phyloP scores from a whole-genome alignment of 2,113 vertebrate species.

The Spilogale gracilis region DNA sequence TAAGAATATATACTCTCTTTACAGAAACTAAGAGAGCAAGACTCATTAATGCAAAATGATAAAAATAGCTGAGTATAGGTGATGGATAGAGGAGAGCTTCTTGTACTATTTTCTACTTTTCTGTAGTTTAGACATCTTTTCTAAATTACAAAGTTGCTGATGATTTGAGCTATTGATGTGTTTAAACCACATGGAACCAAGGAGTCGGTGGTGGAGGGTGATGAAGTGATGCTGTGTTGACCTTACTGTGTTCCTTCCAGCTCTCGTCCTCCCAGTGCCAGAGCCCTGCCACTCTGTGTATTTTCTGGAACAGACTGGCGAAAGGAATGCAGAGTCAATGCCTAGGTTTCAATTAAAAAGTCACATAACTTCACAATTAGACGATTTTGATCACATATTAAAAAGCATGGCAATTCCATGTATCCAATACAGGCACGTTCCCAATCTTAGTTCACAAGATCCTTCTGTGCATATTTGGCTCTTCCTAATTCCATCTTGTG shows the following conservation, averaged over 20 bases:
- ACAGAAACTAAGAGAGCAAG: background rate
- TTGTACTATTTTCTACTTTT: background rate
- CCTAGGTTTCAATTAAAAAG: background rate
- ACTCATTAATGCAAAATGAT: background rate
- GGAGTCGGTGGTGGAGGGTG: background rate
- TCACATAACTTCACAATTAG: background rate
- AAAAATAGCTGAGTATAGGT: background rate
- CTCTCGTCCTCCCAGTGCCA: rapidly evolving
- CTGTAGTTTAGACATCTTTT: background rate
- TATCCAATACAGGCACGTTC: too few relatives aligned
- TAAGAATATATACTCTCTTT: background rate
- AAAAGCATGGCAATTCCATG: background rate
- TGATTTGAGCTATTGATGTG: background rate
- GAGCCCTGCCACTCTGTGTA: background rate
- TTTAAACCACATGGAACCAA: background rate
- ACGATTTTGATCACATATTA: background rate
- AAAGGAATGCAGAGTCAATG: background rate
- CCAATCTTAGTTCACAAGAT: background rate
- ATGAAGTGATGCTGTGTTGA: rapidly evolving
- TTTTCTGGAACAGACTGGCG: background rate
- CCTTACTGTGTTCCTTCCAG: rapidly evolving
- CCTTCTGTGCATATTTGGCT: background rate
- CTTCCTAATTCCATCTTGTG: background rate
- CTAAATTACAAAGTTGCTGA: background rate
- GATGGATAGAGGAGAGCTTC: background rate